phyloP scores from a whole-genome alignment of 2,113 vertebrate genomes.

The Tautogolabrus adspersus region DNA sequence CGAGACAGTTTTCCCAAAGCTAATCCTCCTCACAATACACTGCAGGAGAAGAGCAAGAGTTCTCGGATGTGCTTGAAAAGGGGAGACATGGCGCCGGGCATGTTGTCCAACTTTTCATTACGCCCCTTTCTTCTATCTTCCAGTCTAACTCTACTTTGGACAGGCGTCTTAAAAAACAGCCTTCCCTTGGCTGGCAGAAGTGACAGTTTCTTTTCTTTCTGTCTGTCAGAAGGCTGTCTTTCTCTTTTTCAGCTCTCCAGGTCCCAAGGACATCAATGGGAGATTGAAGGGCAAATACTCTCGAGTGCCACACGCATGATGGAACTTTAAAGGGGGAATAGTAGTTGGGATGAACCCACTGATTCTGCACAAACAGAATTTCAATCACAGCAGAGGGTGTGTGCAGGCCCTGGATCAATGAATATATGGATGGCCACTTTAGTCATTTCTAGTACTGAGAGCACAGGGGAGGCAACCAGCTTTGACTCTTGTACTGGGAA shows the following conservation, averaged over 20 bases:
- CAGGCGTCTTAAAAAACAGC: constrained; percentile 11
- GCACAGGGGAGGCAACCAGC: constrained; percentile 4
- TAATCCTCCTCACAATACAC: constrained; percentile 6
- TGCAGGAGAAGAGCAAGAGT: not conserved
- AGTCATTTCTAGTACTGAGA: constrained; percentile 11
- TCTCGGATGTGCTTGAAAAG: constrained; percentile 10
- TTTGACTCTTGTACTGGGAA: constrained; percentile 9
- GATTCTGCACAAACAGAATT: constrained; percentile 41
- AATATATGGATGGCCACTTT: constrained; percentile 36
- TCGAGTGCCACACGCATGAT: constrained; percentile 26
- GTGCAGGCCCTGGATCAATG: constrained; percentile 36
- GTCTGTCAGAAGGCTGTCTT: constrained; percentile 6
- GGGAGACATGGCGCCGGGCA: not conserved
- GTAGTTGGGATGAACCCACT: constrained; percentile 19
- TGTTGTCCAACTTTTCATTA: constrained; percentile 22
- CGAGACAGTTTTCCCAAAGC: not conserved
- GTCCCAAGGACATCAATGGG: constrained; percentile 30
- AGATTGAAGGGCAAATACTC: constrained; percentile 36
- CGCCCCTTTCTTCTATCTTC: not conserved
- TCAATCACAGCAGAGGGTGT: constrained; percentile 41
- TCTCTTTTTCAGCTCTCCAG: constrained; percentile 45
- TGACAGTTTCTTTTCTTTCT: constrained; percentile 45
- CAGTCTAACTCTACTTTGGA: constrained; percentile 20
- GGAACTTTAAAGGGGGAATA: constrained; percentile 28
- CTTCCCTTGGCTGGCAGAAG: constrained; percentile 22